Percentiles rank a stretch among this genome's conserved stretches.
Evolutionary conservation across 2,888 invertebrate species (phyloP).

Genomic region (Tricholauxania praeusta): DNA sequence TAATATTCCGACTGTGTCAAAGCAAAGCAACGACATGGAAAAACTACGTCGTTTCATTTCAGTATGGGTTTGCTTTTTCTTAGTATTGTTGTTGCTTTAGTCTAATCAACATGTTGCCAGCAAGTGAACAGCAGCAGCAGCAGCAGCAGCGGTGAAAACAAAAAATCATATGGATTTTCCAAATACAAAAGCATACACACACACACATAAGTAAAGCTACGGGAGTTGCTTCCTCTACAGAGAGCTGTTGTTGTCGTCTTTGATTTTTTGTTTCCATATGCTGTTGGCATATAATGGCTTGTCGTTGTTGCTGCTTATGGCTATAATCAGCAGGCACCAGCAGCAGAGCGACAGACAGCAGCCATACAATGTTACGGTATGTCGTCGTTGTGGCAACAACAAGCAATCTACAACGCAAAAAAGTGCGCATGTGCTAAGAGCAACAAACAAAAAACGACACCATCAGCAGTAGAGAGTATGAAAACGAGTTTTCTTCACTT

Average conservation of each 20-base stretch:
- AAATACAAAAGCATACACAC: not conserved
- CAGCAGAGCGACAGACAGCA: not conserved
- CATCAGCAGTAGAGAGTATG: constrained; percentile 1
- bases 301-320: constrained; percentile 7
- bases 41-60: constrained; percentile 36
- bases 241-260: constrained; percentile 7
- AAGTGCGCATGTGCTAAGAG: constrained; percentile 27
- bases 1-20: not conserved
- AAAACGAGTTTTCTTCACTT: constrained; percentile 5
- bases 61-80: constrained; percentile 18
- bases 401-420: constrained; percentile 17
- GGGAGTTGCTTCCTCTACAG: constrained; percentile 1
- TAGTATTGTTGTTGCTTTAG: constrained; percentile 12
- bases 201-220: constrained; percentile 40
- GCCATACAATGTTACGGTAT: constrained; percentile 1
- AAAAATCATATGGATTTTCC: constrained; percentile 49
- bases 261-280: constrained; percentile 1
- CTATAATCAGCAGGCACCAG: not conserved
- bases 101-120: constrained; percentile 48
- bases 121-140: not conserved
- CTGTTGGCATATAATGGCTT: not conserved
- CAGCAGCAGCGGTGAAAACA: constrained; percentile 20
- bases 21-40: not conserved
- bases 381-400: constrained; percentile 6
- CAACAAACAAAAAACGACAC: not conserved